Conservation (phyloP, 2,113 vertebrate genomes). For the Calidris pygmaea region DNA sequence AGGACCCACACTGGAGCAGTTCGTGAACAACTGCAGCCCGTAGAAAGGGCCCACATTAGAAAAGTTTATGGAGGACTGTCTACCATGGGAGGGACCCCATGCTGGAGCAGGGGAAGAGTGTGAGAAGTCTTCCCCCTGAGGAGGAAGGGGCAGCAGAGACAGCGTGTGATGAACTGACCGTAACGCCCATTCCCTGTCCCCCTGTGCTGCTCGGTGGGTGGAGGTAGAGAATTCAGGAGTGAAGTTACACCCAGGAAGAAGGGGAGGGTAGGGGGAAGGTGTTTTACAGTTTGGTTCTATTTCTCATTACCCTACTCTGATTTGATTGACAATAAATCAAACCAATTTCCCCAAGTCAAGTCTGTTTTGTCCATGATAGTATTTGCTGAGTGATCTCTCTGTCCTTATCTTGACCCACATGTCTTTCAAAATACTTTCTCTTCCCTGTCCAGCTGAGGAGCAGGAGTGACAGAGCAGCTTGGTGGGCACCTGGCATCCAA, state of each 20-base stretch:
- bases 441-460: background rate
- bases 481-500: background rate
- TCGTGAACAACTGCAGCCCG: background rate
- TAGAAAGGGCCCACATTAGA: background rate
- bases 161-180: background rate
- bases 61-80: background rate
- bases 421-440: background rate
- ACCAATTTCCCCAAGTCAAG: rapidly evolving
- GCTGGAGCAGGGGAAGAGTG: background rate
- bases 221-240: background rate
- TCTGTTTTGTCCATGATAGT: background rate
- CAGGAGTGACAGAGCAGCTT: background rate
- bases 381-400: background rate
- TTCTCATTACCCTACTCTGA: background rate
- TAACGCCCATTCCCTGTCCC: background rate
- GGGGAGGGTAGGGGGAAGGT: background rate
- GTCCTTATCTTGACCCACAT: background rate
- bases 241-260: background rate
- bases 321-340: background rate
- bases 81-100: background rate
- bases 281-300: background rate
- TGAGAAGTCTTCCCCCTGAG: background rate
- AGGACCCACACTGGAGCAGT: background rate
- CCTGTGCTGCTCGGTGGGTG: background rate
- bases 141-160: background rate